Evolutionary conservation across 2,113 vertebrate genomes (phyloP), one percentile per base, ranked within the genome.

Genomic region (Rafetus swinhoei): DNA sequence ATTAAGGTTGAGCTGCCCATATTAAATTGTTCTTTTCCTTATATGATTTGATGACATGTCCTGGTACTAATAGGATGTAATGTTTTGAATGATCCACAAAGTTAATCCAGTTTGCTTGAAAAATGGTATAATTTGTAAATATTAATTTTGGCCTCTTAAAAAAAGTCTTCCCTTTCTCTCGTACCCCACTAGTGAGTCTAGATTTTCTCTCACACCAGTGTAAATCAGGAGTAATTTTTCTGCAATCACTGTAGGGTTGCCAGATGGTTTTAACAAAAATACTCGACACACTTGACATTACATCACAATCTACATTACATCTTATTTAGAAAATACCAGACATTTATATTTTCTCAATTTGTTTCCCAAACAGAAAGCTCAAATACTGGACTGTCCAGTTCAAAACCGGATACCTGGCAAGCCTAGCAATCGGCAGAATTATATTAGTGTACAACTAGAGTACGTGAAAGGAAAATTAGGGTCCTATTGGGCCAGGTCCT

Each of bases 21-120:
- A 94, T 95, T 81, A 95, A 89, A 91, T 93, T 87, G 93, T 82
- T 93, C 89, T 89, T 95, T 91, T 94, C 82, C 72, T 35, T 92
- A 91, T 93, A 86, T 95, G 85, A 24, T 45, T 19, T 62, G 81
- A 19, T 0, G 80, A 91, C 57, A 81, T 81, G 84, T 60, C 80
- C 79, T 74, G 92, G 27, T 87, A 79, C 10, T 79, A 53, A 86
- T 92, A 79, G 88, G 85, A 95, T 93, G 88, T 74, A 94, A 55
- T 7, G 35, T 87, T 95, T 92, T 93, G 83, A 79, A 60, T 89
- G 19, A 22, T 65, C 84, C 87, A 85, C 56, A 93, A 94, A 92
- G 45, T 92, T 86, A 39, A 22, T 0, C 83, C 72, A 56, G n/a
- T 82, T 95, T 89, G 22, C 81, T 93, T 95, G 56, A 79, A 77